These are phyloP conservation scores for Pandemis cinnamomeana DNA, from an alignment of 2,888 invertebrate genomes.

Conservation along the genomic window DNA sequence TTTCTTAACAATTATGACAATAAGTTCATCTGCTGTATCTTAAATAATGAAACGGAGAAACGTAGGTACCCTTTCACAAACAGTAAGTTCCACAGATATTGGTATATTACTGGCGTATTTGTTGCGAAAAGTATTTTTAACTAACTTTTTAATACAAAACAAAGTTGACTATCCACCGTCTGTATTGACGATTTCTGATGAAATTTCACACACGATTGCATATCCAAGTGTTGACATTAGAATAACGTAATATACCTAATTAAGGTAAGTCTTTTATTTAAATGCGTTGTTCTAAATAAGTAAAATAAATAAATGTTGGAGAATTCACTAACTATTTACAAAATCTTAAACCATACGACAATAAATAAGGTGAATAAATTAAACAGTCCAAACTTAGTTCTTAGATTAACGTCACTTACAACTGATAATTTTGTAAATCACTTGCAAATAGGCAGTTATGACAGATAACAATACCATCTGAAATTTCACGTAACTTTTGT, in stretches of 20 bases:
- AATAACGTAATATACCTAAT: background rate
- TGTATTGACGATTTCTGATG: background rate
- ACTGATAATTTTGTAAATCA: conserved; percentile 44
- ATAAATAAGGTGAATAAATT: conserved; percentile 78
- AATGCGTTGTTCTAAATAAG: conserved; percentile 34
- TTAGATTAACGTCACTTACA: conserved; percentile 55
- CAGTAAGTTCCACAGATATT: too few species aligned
- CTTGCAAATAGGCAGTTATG: conserved; percentile 43
- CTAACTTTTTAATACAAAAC: background rate
- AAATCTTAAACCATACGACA: conserved; percentile 65
- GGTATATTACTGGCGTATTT: too few species aligned
- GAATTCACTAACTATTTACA: conserved; percentile 78
- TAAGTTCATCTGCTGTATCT: too few species aligned
- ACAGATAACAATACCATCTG: conserved; percentile 38
- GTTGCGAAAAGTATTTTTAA: too few species aligned
- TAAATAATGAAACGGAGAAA: too few species aligned
- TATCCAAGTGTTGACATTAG: background rate
- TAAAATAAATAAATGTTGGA: conserved; percentile 44
- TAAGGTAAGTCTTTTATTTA: conserved; percentile 38
- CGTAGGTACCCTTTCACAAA: too few species aligned
- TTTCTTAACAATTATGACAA: too few species aligned
- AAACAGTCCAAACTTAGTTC: conserved; percentile 65
- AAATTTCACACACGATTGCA: background rate
- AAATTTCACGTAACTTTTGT: conserved; percentile 48
- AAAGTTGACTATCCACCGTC: background rate